Evolutionary conservation across 1,140 invertebrate species (phyloP).

Genomic region (Oncopeltus fasciatus): DNA sequence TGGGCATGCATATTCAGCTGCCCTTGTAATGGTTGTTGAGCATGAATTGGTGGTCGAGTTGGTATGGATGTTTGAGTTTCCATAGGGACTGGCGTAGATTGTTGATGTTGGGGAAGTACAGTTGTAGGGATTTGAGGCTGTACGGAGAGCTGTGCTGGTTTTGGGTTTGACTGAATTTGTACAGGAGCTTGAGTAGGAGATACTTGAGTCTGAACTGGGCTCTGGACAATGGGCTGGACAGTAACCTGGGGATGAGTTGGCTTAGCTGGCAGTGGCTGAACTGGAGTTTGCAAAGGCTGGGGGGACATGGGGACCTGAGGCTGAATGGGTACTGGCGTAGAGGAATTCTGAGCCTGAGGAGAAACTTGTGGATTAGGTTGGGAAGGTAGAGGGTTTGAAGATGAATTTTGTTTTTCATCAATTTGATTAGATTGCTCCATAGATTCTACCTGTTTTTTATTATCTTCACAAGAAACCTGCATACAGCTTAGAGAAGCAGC

Average conservation of each 20-base stretch:
- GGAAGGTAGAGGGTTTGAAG: not conserved
- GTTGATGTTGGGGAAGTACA: not conserved
- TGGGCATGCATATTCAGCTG: no score
- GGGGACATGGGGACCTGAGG: not conserved
- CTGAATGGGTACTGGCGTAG: not conserved
- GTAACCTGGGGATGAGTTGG: not conserved
- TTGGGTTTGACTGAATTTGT: no score
- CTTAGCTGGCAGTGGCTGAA: not conserved
- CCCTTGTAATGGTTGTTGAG: not conserved
- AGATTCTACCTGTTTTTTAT: no score
- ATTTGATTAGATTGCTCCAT: no score
- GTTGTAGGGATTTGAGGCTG: not conserved
- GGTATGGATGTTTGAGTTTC: not conserved
- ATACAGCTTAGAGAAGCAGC: not conserved
- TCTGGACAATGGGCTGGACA: not conserved
- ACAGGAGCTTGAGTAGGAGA: not conserved
- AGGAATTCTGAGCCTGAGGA: not conserved
- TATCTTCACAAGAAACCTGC: not conserved
- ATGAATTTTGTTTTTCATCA: not conserved
- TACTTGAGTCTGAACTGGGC: not conserved
- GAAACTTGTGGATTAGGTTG: not conserved
- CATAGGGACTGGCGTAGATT: not conserved
- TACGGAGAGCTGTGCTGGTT: not conserved
- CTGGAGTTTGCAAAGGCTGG: not conserved
- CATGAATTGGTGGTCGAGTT: not conserved